phyloP scores from a whole-genome alignment of 53 echinoderm and acorn worm species.

The Echinometra lucunter region DNA sequence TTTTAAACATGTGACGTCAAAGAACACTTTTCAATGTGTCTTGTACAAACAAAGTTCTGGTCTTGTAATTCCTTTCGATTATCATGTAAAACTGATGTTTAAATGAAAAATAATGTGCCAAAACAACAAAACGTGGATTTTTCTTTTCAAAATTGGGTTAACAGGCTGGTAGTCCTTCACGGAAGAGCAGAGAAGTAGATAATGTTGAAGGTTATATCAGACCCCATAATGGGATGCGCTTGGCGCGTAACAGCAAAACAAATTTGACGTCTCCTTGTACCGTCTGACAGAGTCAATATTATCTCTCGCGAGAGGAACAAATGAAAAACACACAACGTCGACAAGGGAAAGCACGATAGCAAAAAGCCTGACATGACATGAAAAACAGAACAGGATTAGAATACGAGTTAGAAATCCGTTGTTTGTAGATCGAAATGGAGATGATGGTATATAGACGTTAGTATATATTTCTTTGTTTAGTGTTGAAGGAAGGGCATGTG shows the following conservation, averaged over 20 bases:
- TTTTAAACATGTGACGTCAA: no score
- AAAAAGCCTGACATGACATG: neutral
- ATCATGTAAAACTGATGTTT: neutral
- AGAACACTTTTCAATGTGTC: no score
- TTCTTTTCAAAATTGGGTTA: neutral
- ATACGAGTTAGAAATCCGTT: neutral
- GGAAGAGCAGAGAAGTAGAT: neutral
- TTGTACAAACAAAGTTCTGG: no score
- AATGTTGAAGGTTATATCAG: conserved; percentile 5
- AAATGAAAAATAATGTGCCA: neutral
- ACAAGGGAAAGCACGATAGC: neutral
- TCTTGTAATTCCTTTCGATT: neutral
- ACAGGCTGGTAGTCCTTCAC: neutral
- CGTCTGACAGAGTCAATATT: conserved; percentile 50
- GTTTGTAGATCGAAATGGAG: conserved; percentile 37
- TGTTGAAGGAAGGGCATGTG: conserved; percentile 25
- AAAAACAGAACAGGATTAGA: conserved; percentile 12
- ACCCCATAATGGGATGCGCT: conserved; percentile 22
- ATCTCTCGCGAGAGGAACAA: conserved; percentile 13
- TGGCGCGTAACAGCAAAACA: conserved; percentile 54
- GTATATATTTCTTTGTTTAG: conserved; percentile 2
- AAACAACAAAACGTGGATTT: neutral
- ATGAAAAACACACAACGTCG: conserved; percentile 42
- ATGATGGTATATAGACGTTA: conserved; percentile 2
- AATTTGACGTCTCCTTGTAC: conserved; percentile 54